phyloP scores from a whole-genome alignment of 2,113 vertebrate genomes.

The Chamaea fasciata region DNA sequence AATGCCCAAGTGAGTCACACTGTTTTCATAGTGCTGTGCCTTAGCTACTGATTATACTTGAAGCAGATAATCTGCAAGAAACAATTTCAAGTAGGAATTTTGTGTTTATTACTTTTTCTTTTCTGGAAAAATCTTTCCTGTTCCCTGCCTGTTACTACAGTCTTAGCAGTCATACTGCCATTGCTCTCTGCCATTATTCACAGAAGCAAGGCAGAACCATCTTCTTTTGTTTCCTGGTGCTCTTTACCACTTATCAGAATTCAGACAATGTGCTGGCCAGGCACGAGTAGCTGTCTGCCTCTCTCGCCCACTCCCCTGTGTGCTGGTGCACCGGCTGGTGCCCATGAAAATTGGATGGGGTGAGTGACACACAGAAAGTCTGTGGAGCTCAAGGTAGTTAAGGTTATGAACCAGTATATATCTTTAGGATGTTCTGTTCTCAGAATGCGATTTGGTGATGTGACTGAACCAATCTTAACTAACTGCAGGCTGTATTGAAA shows the following conservation, averaged over 20 bases:
- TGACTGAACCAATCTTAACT: neutral
- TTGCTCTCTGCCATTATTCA: neutral
- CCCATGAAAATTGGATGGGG: neutral
- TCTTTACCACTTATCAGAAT: neutral
- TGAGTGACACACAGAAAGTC: fast-evolving
- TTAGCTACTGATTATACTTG: neutral
- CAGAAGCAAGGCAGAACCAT: neutral
- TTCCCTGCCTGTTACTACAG: neutral
- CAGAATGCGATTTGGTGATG: neutral
- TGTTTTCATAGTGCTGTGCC: neutral
- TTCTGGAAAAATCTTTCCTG: neutral
- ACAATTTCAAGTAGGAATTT: neutral
- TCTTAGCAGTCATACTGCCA: fast-evolving
- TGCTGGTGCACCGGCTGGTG: neutral
- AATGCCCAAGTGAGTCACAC: neutral
- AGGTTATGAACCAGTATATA: neutral
- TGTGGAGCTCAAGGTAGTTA: neutral
- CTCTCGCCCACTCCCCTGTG: neutral
- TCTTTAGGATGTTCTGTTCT: neutral
- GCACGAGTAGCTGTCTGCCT: neutral
- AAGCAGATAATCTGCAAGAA: neutral
- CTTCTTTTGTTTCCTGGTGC: neutral
- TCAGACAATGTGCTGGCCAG: neutral
- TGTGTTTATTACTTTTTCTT: neutral
- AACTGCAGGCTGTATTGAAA: neutral